These are phyloP conservation scores for Pseudomyrmex flavicornis DNA, from an alignment of 1,140 invertebrate genomes.

Conservation along the genomic window DNA sequence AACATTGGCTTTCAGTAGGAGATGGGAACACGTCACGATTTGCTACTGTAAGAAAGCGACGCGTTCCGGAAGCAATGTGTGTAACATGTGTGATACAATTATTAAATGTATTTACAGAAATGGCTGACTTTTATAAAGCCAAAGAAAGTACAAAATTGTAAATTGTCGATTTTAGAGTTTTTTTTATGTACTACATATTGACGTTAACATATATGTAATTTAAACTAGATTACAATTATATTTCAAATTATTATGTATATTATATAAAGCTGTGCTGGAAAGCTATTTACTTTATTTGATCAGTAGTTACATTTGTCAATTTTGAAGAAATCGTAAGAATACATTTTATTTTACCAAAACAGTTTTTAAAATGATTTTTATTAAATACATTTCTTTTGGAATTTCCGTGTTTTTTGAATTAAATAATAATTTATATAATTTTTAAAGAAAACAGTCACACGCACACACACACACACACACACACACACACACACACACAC, in stretches of 20 bases:
- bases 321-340: no score
- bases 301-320: not conserved
- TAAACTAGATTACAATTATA: not conserved
- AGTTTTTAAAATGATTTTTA: not conserved
- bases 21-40: constrained; percentile 34
- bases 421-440: not conserved
- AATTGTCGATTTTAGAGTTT: no score
- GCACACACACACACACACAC: no score
- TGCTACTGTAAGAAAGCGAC: not conserved
- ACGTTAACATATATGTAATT: no score
- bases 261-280: not conserved
- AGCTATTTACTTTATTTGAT: not conserved
- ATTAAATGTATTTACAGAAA: no score
- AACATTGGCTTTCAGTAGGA: constrained; percentile 39
- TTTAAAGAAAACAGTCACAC: no score
- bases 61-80: constrained; percentile 22
- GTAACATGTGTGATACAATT: not conserved
- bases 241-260: not conserved
- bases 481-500: no score
- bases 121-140: no score
- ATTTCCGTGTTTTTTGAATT: not conserved
- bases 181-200: no score
- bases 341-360: not conserved
- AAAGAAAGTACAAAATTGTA: not conserved
- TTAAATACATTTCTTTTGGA: constrained; percentile 23